Percentiles rank a stretch among this genome's conserved stretches.
Conservation (phyloP, 2,113 vertebrate species). For the Tragelaphus scriptus region DNA sequence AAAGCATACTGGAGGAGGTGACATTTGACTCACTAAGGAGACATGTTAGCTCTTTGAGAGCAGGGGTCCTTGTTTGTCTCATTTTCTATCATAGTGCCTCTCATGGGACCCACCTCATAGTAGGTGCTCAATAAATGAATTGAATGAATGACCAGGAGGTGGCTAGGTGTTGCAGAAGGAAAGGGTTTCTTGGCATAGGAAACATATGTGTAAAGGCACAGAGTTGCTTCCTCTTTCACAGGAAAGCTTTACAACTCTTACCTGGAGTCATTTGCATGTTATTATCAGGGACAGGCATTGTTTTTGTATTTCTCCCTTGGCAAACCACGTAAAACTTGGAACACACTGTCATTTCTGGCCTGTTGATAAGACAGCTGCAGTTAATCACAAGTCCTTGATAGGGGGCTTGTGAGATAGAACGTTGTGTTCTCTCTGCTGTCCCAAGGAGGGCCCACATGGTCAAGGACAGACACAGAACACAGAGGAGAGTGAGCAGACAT, state of each 20-base stretch:
- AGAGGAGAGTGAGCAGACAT: neutral
- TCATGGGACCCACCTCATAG: neutral
- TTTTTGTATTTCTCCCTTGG: neutral
- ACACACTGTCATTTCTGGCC: neutral
- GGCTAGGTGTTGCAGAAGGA: neutral
- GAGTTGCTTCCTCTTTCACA: neutral
- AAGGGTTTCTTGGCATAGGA: neutral
- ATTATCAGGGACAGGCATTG: neutral
- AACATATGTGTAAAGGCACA: neutral
- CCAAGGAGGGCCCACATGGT: neutral
- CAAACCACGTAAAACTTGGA: slow-evolving; percentile 12
- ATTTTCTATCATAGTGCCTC: neutral
- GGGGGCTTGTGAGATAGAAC: neutral
- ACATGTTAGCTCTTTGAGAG: neutral
- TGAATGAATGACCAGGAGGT: neutral
- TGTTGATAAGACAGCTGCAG: neutral
- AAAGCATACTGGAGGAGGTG: neutral
- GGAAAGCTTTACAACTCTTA: neutral
- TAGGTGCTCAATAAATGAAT: neutral
- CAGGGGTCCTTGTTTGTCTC: neutral
- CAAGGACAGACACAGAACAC: neutral
- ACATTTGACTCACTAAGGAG: neutral
- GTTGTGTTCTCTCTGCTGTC: neutral
- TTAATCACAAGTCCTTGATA: neutral
- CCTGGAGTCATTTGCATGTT: neutral